Evolutionary conservation across 2,888 invertebrate genomes (phyloP).

Genomic region (Exocentrus adspersus): DNA sequence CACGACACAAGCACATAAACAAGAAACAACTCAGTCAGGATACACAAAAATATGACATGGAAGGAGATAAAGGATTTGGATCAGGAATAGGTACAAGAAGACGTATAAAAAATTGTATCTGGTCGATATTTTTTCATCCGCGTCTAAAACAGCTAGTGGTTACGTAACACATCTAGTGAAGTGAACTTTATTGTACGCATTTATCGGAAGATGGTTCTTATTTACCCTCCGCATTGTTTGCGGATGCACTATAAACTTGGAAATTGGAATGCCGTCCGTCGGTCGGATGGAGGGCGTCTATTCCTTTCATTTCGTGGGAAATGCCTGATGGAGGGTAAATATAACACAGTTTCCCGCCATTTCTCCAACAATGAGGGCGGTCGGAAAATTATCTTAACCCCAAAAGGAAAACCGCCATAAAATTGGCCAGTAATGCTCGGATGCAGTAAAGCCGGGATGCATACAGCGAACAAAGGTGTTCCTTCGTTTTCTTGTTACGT

Average conservation of each 20-base stretch:
- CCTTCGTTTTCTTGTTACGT: too few species aligned
- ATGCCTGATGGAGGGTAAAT: not conserved
- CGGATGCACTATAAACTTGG: not conserved
- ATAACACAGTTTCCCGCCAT: not conserved
- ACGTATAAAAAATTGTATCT: too few species aligned
- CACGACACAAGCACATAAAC: constrained; percentile 36
- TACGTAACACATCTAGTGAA: too few species aligned
- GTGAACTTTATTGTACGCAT: not conserved
- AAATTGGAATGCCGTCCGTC: not conserved
- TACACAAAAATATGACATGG: constrained; percentile 28
- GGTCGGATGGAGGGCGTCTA: not conserved
- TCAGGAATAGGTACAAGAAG: not conserved
- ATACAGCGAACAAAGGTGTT: too few species aligned
- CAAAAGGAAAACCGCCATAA: too few species aligned
- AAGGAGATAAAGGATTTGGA: constrained; percentile 11
- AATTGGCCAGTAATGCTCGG: too few species aligned
- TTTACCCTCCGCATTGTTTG: not conserved
- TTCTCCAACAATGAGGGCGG: not conserved
- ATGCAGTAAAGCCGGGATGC: too few species aligned
- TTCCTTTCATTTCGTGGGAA: not conserved
- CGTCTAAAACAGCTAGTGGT: too few species aligned
- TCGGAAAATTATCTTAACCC: too few species aligned
- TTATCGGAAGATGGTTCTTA: not conserved
- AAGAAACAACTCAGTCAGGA: constrained; percentile 38
- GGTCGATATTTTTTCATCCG: too few species aligned